phyloP scores from a whole-genome alignment of 2,113 vertebrate species.

The Larimichthys crocea region DNA sequence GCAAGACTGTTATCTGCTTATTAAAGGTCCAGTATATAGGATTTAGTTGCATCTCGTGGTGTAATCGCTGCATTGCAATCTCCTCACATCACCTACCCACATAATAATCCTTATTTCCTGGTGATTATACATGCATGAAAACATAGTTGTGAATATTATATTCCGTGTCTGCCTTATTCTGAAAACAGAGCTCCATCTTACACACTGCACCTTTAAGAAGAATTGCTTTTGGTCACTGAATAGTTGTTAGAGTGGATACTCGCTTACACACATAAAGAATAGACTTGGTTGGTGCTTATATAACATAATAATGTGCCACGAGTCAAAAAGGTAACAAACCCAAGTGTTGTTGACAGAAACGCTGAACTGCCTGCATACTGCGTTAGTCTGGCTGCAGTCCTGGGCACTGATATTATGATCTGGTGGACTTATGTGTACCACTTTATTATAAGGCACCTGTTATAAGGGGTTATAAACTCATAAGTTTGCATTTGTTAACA shows the following conservation, averaged over 20 bases:
- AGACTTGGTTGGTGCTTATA: background rate
- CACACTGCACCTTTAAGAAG: too few relatives aligned
- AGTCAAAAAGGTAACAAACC: background rate
- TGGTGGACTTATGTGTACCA: background rate
- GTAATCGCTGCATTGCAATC: too few relatives aligned
- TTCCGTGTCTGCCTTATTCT: too few relatives aligned
- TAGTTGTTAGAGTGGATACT: slow-evolving; percentile 13
- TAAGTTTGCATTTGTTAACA: too few relatives aligned
- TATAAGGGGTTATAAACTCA: background rate
- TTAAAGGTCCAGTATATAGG: background rate
- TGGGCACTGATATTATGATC: background rate
- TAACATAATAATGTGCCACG: background rate
- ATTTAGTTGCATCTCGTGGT: too few relatives aligned
- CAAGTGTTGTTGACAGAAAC: slow-evolving; percentile 10
- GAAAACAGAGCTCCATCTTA: too few relatives aligned
- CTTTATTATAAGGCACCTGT: background rate
- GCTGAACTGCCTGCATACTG: background rate
- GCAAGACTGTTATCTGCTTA: slow-evolving; percentile 9
- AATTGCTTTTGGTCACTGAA: slow-evolving; percentile 28
- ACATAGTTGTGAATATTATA: too few relatives aligned
- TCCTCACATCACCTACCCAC: too few relatives aligned
- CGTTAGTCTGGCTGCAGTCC: slow-evolving; percentile 35
- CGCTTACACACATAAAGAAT: background rate
- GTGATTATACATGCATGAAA: too few relatives aligned
- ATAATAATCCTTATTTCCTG: too few relatives aligned